These are phyloP conservation scores for Phrixothrix hirtus DNA, from an alignment of 2,888 invertebrate species.

Conservation along the genomic window DNA sequence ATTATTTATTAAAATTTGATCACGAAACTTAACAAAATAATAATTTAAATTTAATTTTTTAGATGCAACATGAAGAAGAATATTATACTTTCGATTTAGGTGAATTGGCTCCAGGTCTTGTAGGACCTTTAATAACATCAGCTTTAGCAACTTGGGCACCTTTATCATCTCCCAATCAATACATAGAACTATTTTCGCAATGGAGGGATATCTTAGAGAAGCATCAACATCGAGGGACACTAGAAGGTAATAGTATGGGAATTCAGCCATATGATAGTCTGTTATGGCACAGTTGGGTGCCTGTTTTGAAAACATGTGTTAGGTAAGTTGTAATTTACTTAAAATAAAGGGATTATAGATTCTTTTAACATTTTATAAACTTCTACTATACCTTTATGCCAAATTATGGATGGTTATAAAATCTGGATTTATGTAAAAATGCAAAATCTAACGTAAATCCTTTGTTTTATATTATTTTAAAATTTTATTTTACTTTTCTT, in stretches of 20 bases:
- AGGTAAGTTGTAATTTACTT: constrained; percentile 62
- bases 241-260: constrained; percentile 57
- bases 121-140: constrained; percentile 80
- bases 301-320: constrained; percentile 73
- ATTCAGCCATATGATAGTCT: constrained; percentile 78
- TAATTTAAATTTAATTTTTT: constrained; percentile 41
- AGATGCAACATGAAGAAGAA: constrained; percentile 70
- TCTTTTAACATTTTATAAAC: neutral
- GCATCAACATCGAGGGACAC: constrained; percentile 50
- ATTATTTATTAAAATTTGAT: too few species aligned
- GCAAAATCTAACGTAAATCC: too few species aligned
- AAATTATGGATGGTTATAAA: too few species aligned
- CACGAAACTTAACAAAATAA: neutral
- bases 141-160: constrained; percentile 81
- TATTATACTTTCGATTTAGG: constrained; percentile 85
- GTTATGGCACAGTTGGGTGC: constrained; percentile 90
- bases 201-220: constrained; percentile 69
- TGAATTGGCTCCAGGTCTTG: constrained; percentile 80
- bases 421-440: too few species aligned
- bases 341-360: constrained; percentile 16
- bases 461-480: too few species aligned
- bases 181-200: constrained; percentile 66
- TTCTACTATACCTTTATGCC: too few species aligned
- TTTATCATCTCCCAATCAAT: constrained; percentile 67
- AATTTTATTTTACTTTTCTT: too few species aligned